Base-by-base conservation (phyloP, 2,888 invertebrate genomes). In the Cheilosia impressa region DNA sequence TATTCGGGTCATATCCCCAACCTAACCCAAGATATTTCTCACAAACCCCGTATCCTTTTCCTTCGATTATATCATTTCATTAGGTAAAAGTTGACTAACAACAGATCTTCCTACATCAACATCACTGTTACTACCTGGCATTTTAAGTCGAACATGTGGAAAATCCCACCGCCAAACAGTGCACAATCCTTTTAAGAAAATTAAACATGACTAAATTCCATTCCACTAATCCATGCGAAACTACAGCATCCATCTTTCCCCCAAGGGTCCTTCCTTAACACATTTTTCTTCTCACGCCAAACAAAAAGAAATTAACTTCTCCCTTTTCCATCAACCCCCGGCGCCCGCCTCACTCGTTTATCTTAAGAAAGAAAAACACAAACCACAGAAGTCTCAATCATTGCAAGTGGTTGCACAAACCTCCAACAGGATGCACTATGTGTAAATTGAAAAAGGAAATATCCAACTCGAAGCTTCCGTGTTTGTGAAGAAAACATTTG, bases 311-410 rank as follows among this genome's bases (percentile, higher is more conserved):
- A 45, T 68, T 43, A 53, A 68, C 19, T 68, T 31, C 10, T 31
- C 7, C 15, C 43, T 17, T 13, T n/a, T 19, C 7, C 27, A 19
- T 53, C 13, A 13, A 45, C n/a, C 17, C 50, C 10, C 31, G 27
- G 27, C 27, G 6, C 27, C 15, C 9, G 38, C 22, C 22, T 24
- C 9, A 1, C 9, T 4, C 31, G 31, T 31, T 27, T 58, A 13
- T 17, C 55, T n/a, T 6, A 15, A 43, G 27, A 19, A 19, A 22
- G 5, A 9, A 13, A 13, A 43, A 22, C 4, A 9, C 27, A 65
- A 72, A 31, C 31, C 72, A 60, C 55, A 53, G 22, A 45, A 53
- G 31, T 68, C 60, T 73, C 66, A 80, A 80, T 80, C 73, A 80
- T 50, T 80, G 66, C 41, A 68, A 80, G 80, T 80, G 66, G 47